Conservation (phyloP, 2,113 vertebrate species). For the Amazona guildingii region DNA sequence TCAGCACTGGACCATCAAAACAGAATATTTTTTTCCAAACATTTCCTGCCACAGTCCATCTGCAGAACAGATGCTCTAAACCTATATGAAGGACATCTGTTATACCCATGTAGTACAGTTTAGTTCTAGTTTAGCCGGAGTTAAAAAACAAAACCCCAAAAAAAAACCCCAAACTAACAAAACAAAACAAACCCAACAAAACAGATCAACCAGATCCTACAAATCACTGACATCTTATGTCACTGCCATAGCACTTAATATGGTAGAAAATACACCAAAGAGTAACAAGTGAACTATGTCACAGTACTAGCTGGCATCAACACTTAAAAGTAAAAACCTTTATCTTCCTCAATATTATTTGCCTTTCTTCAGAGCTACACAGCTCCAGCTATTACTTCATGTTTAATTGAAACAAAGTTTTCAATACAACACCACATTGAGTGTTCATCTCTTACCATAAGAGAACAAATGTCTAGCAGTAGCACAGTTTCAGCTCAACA, state of each 20-base stretch:
- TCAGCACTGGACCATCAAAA: background rate
- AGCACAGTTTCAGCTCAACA: background rate
- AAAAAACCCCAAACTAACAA: background rate
- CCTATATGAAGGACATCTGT: background rate
- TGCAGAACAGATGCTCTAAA: background rate
- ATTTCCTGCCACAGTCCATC: background rate
- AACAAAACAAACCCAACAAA: no score
- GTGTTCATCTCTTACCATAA: background rate
- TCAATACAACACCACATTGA: background rate
- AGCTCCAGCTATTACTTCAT: background rate
- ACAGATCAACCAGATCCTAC: background rate
- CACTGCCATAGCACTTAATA: background rate
- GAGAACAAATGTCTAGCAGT: background rate
- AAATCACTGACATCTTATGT: background rate
- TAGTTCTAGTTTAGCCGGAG: background rate
- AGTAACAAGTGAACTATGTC: background rate
- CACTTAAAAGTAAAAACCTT: background rate
- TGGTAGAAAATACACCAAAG: background rate
- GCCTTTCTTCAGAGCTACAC: background rate
- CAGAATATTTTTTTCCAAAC: background rate
- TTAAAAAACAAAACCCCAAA: background rate
- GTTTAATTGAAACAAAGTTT: background rate
- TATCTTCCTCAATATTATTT: background rate
- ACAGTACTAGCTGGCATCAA: background rate
- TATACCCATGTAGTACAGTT: background rate